These are phyloP conservation scores for Scophthalmus maximus DNA, from an alignment of 2,113 vertebrate species.

Conservation along the genomic window DNA sequence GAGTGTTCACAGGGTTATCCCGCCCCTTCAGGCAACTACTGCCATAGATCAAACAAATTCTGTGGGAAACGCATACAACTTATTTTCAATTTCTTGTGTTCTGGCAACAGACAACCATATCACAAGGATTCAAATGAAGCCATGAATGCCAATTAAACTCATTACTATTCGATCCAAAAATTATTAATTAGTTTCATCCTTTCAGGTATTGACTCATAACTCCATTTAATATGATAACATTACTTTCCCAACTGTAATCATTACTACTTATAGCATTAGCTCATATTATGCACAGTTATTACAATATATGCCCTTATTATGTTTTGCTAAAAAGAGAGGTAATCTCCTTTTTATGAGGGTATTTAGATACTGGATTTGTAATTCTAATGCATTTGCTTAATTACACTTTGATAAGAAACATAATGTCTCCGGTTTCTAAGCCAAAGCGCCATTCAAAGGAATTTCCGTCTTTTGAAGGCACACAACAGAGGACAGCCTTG, in stretches of 20 bases:
- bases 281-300: background rate
- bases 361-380: conserved; percentile 11
- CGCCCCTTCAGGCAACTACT: too few species aligned
- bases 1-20: too few species aligned
- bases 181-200: background rate
- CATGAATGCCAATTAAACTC: background rate
- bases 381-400: background rate
- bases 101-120: background rate
- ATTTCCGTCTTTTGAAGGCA: conserved; percentile 2
- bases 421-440: background rate
- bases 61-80: background rate
- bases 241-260: background rate
- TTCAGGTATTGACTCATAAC: background rate
- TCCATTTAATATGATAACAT: background rate
- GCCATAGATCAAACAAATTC: too few species aligned
- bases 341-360: conserved; percentile 7
- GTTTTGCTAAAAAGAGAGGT: background rate
- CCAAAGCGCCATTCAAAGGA: conserved; percentile 10
- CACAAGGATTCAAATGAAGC: background rate
- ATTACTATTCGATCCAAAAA: background rate
- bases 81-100: background rate
- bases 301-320: background rate
- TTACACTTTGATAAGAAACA: conserved; percentile 12
- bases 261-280: background rate
- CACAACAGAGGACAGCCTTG: conserved; percentile 21